Evolutionary conservation across 2,888 invertebrate genomes (phyloP), one percentile per base, ranked within the genome.

Genomic region (Glomeris marginata): DNA sequence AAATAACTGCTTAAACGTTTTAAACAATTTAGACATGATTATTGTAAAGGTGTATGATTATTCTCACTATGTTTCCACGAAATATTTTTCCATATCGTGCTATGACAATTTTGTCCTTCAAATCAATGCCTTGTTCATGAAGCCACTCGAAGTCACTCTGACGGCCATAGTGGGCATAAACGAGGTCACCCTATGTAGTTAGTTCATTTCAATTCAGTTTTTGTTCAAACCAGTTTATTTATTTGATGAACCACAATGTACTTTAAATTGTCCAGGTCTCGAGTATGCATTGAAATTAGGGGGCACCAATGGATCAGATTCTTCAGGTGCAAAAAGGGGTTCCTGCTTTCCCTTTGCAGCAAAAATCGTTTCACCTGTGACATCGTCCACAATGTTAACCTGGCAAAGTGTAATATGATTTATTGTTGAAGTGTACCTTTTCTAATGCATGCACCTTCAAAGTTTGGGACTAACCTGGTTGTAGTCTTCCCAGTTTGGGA

Each of bases 211-310:
- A n/a, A n/a, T n/a, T n/a, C n/a, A 28, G 8, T 28, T 28, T 28
- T 28, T 8, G 8, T 28, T 28, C n/a, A 28, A 5, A 28, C 4
- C 28, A 28, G 28, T 3, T 28, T 28, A 28, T 28, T 8, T 28
- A 28, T 28, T 28, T 5, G 28, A 3, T 5, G 28, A 28, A 28
- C 4, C 8, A 8, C 8, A 28, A 28, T 28, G 28, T 28, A 28
- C 28, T 28, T 28, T 28, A 28, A 28, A 8, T 28, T 28, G 3
- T 18, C 59, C 61, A 54, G 57, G 56, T 2, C 54, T 54, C 0
- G 60, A 56, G 36, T 59, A 62, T 2, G 59, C 61, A 46, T 58
- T 58, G 57, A 58, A 62, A 54, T 58, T 57, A 8, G 51, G 45
- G 16, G 46, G 48, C 6, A 55, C 49, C 11, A 54, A 49, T 3